Evolutionary conservation across 2,797 vertebrate genomes (phyloP).

Genomic region (Diglossa cyanea): DNA sequence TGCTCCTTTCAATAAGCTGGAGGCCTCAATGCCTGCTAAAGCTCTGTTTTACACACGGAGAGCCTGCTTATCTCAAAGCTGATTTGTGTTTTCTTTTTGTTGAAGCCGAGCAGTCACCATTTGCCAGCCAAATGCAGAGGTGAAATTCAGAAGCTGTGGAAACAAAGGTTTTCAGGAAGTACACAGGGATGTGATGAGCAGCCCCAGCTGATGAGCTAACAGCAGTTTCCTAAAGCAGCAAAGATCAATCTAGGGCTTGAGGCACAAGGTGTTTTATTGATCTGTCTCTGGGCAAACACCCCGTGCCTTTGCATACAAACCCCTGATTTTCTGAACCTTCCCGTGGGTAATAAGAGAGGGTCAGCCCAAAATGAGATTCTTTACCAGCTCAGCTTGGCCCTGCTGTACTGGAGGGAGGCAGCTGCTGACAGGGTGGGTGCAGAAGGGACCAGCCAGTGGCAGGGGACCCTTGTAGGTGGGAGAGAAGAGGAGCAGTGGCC

Average conservation of each 20-base stretch:
- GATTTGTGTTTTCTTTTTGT: neutral
- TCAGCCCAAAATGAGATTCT: neutral
- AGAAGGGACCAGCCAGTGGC: neutral
- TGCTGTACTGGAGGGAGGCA: neutral
- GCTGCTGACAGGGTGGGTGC: neutral
- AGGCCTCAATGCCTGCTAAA: neutral
- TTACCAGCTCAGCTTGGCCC: neutral
- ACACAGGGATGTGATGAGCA: neutral
- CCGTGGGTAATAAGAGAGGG: fast-evolving
- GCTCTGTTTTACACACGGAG: neutral
- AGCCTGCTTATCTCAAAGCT: neutral
- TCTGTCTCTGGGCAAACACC: neutral
- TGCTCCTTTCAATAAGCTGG: neutral
- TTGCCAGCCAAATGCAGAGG: neutral
- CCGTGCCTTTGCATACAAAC: neutral
- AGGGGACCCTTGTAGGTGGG: neutral
- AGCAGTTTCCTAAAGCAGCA: neutral
- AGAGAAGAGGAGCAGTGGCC: neutral
- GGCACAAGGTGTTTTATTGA: neutral
- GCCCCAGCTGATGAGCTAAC: neutral
- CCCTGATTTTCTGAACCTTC: fast-evolving
- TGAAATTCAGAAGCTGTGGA: neutral
- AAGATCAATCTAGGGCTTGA: neutral
- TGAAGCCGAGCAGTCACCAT: neutral
- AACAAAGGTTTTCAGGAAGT: neutral